Base-by-base conservation (phyloP, 2,113 vertebrate genomes). In the Callopanchax toddi region DNA sequence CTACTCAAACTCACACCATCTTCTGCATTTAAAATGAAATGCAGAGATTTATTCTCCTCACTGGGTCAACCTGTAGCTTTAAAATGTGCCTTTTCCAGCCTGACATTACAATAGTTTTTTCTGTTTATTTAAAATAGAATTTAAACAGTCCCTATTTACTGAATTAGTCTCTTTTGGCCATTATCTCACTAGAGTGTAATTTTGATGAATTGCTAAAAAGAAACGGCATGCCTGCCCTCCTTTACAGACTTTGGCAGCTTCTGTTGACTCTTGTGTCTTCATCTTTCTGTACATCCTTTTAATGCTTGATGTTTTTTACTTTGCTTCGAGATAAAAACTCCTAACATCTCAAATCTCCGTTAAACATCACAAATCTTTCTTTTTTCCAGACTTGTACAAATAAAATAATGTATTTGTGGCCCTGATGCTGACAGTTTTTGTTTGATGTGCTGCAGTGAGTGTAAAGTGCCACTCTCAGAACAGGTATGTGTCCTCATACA, bases 1-100 rank as follows among this genome's bases (percentile, higher is more conserved):
- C 86, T 82, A 85, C 85, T 85, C 87, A 75, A 79, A 70, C 70
- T 82, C 65, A 5, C 87, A 84, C 73, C 67, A 42, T 77, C 76
- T 65, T 74, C 70, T 82, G 71, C 76, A 55, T 79, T 73, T 54
- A 78, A 65, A 76, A 60, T 45, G 57, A 79, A 74, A 75, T 10
- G 20, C 57, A 55, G 21, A 39, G 62, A 50, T 69, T 69, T 71
- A 23, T 66, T 67, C 46, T 32, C 15, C 34, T 44, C 16, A 23
- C 39, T 54, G 68, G 59, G 34, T 53, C 36, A 60, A 39, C 11
- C 29, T 22, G n/a, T 21, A n/a, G 20, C 58, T 71, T 69, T 22
- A 34, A 1, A 43, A 11, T 34, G n/a, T n/a, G n/a, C n/a, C 36
- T 37, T 37, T 2, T 37, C 36, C 36, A 12, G 36, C 36, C 10